Base-by-base conservation (phyloP, 2,888 invertebrate species). In the Apodemia zela region DNA sequence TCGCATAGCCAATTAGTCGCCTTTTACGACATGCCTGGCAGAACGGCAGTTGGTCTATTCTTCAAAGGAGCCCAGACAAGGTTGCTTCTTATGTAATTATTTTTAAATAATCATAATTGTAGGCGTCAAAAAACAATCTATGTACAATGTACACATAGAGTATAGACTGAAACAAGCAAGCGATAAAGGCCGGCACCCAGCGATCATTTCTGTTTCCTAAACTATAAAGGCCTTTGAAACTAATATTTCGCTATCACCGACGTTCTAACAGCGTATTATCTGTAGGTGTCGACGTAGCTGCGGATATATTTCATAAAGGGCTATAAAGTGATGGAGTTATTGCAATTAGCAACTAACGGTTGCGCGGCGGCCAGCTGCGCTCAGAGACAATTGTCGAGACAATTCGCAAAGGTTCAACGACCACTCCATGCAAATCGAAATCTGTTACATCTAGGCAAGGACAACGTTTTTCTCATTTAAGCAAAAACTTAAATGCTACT, bases 401-500 rank as follows among this genome's bases (percentile, higher is more conserved):
- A 84, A 85, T 83, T 84, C 78, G 82, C 81, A 69, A 75, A 29
- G 74, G 88, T 85, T 87, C 87, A 83, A 75, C 75, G 86, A 83
- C 86, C 84, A 77, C 69, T 18, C 54, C 25, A 54, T 15, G 54
- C 54, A 25, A 54, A 54, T 25, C 25, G 21, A 54, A 54, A 54
- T 54, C 54, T 54, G 25, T 54, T 51, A 21, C 51, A 17, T 38
- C 38, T 38, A 38, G 38, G 38, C 38, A 15, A 38, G 38, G 38
- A 38, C 38, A 38, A 38, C 38, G 15, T 13, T 38, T 38, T 13
- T 38, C 38, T 38, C 13, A 13, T 13, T 38, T 13, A 3, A 3
- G 38, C 13, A 38, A 38, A 38, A 38, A 13, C 3, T 38, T 35
- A 11, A 33, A 38, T 38, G 38, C 13, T 13, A 13, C 13, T 38